Conservation (phyloP, 2,888 invertebrate genomes). For the Drosophila meridionalis region DNA sequence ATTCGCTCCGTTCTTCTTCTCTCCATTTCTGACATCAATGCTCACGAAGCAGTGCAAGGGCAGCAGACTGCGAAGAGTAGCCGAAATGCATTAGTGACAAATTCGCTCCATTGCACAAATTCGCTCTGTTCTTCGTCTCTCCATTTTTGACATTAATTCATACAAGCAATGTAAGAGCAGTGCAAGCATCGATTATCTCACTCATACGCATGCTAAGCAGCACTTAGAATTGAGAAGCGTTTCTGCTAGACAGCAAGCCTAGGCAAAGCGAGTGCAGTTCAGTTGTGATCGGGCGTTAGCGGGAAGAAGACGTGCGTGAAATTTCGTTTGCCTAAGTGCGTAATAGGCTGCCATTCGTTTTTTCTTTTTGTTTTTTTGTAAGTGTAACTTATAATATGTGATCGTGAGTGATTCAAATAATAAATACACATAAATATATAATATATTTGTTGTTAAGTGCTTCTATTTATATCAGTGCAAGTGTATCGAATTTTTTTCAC, state of each 20-base stretch:
- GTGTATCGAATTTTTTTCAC: neutral
- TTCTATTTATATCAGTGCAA: neutral
- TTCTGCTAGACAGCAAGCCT: neutral
- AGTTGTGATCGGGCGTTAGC: conserved; percentile 3
- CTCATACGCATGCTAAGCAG: neutral
- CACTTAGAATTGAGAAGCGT: too few relatives aligned
- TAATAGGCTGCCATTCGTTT: neutral
- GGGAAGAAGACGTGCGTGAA: neutral
- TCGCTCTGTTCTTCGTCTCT: neutral
- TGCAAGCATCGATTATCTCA: neutral
- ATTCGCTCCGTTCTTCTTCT: neutral
- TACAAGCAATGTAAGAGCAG: neutral
- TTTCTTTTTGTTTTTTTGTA: neutral
- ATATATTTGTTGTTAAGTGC: neutral
- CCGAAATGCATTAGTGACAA: neutral
- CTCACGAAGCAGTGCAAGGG: neutral
- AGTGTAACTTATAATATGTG: neutral
- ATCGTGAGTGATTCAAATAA: neutral
- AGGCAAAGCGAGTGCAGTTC: neutral
- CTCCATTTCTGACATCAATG: neutral
- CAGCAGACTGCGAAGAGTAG: too few relatives aligned
- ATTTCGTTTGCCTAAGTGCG: neutral
- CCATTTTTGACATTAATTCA: neutral
- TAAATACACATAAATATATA: neutral
- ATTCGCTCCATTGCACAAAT: neutral